These are phyloP conservation scores for Ectropis crepuscularia DNA, from an alignment of 2,888 invertebrate species.

Conservation along the genomic window DNA sequence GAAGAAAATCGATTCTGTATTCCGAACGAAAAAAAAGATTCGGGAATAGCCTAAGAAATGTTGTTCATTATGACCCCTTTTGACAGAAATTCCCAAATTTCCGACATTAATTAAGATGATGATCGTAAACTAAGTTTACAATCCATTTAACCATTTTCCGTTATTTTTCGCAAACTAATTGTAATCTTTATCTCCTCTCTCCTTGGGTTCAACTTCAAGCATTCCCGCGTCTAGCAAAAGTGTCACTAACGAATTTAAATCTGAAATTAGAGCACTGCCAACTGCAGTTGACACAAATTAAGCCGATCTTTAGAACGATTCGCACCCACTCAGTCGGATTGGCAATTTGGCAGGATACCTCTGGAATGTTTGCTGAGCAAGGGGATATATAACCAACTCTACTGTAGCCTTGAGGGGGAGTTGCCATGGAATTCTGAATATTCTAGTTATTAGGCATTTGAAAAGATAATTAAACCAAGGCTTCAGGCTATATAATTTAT, in stretches of 20 bases:
- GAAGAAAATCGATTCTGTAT: too few species aligned
- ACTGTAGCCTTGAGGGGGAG: background rate
- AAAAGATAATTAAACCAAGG: too few species aligned
- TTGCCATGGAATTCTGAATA: background rate
- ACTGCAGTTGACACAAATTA: constrained; percentile 50
- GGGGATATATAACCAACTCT: constrained; percentile 41
- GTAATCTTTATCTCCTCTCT: background rate
- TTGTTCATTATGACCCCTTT: too few species aligned
- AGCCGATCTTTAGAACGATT: constrained; percentile 46
- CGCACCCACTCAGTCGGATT: constrained; percentile 70
- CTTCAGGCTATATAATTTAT: too few species aligned
- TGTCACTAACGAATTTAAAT: constrained; percentile 22
- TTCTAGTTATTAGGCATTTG: too few species aligned
- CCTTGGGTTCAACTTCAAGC: background rate
- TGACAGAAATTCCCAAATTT: too few species aligned
- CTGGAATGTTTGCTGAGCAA: constrained; percentile 51
- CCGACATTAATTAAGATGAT: too few species aligned
- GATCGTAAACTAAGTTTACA: too few species aligned
- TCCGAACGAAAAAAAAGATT: too few species aligned
- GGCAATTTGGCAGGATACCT: constrained; percentile 70
- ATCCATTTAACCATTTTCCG: background rate
- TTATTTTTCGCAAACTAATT: background rate
- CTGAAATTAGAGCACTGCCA: constrained; percentile 40
- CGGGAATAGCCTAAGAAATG: too few species aligned
- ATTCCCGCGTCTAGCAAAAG: constrained; percentile 10